Percentiles rank a stretch among this genome's conserved stretches.
These are phyloP conservation scores for Drosophila kuntzei DNA, from an alignment of 2,888 invertebrate species.

Conservation along the genomic window DNA sequence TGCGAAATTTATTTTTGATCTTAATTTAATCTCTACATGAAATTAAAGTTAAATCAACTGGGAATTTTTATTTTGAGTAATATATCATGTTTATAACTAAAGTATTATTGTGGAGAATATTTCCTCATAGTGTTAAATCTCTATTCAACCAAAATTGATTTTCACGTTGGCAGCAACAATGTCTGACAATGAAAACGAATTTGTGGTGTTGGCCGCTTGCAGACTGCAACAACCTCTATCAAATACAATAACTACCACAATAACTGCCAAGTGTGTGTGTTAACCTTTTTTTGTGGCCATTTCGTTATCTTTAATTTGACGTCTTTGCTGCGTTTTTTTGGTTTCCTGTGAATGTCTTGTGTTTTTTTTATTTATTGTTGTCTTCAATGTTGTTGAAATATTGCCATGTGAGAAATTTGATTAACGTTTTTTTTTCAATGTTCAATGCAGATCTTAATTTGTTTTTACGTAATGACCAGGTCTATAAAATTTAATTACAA, in stretches of 20 bases:
- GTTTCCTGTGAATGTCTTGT: constrained; percentile 43
- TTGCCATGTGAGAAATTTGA: constrained; percentile 58
- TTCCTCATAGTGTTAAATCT: background rate
- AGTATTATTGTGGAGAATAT: background rate
- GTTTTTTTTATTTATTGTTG: constrained; percentile 4
- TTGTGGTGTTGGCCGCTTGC: constrained; percentile 31
- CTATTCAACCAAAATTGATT: background rate
- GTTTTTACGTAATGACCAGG: constrained; percentile 62
- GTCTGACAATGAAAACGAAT: constrained; percentile 51
- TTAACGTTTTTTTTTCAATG: constrained; percentile 22
- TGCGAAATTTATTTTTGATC: too few relatives aligned
- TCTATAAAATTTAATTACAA: constrained; percentile 60
- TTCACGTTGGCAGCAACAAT: constrained; percentile 27
- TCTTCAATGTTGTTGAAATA: constrained; percentile 13
- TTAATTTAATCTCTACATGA: too few relatives aligned
- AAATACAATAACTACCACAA: constrained; percentile 12
- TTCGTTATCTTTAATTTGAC: constrained; percentile 47
- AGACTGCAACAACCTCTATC: constrained; percentile 15
- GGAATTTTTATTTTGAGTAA: too few relatives aligned
- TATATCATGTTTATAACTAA: background rate
- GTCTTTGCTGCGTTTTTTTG: constrained; percentile 36
- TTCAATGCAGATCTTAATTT: constrained; percentile 50
- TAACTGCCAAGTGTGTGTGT: constrained; percentile 31
- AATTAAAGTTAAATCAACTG: background rate
- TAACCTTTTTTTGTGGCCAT: constrained; percentile 34